A percentile compares a stretch with the other conserved stretches of the same genome.
Evolutionary conservation across 2,888 invertebrate genomes (phyloP).

Genomic region (Selenia dentaria): DNA sequence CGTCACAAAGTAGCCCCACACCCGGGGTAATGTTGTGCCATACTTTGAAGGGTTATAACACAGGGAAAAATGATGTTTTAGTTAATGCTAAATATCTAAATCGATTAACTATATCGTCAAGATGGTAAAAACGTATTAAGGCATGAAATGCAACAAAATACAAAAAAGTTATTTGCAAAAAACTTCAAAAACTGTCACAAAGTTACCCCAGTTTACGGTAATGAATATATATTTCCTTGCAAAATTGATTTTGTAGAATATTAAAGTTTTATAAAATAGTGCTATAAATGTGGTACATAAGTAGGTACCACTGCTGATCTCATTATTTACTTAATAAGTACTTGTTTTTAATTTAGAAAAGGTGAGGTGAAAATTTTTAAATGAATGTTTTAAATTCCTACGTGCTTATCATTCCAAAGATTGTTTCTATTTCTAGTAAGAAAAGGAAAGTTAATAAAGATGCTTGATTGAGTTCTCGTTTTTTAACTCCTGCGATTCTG

Average conservation of each 20-base stretch:
- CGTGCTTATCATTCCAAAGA: background rate
- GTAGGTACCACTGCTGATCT: background rate
- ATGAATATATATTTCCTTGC: constrained; percentile 6
- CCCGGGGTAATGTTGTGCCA: no score
- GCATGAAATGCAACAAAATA: no score
- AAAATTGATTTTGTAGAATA: constrained; percentile 4
- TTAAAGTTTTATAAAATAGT: background rate
- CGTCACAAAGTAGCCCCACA: no score
- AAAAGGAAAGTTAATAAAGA: background rate
- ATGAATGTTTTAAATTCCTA: background rate
- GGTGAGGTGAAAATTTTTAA: background rate
- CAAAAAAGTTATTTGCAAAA: no score
- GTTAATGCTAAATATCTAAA: no score
- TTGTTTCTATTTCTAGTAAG: constrained; percentile 1
- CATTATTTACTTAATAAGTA: background rate
- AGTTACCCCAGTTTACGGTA: no score
- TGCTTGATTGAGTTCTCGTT: background rate
- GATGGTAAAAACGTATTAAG: no score
- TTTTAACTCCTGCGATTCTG: background rate
- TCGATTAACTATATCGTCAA: no score
- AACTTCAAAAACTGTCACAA: no score
- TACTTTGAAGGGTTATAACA: no score
- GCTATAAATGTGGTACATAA: background rate
- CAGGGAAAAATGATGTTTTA: no score
- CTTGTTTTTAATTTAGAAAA: background rate